Evolutionary conservation across 23 tunicate genomes (phyloP).

Genomic region (Halocynthia roretzi): DNA sequence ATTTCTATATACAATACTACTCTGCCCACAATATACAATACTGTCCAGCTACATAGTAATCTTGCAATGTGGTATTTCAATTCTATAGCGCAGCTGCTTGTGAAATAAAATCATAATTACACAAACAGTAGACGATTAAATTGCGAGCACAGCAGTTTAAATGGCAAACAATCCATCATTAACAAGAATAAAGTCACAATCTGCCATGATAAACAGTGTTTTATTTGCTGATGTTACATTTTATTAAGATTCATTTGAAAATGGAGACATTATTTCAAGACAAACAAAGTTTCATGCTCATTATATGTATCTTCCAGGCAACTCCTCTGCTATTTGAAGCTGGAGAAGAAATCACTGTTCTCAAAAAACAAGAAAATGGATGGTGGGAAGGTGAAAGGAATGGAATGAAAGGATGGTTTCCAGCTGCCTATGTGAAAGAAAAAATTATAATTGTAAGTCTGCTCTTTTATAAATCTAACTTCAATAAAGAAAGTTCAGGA

Average conservation of each 20-base stretch:
- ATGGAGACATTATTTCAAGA: background rate
- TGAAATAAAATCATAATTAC: too few species aligned
- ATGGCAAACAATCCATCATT: background rate
- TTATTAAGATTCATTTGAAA: background rate
- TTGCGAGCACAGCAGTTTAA: too few species aligned
- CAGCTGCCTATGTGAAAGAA: slow-evolving; percentile 82
- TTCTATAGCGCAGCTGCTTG: too few species aligned
- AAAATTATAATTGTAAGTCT: slow-evolving; percentile 19
- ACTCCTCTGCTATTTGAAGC: slow-evolving; percentile 60
- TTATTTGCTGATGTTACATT: background rate
- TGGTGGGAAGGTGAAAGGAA: slow-evolving; percentile 89
- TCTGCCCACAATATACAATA: too few species aligned
- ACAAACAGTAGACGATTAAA: too few species aligned
- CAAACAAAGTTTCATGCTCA: background rate
- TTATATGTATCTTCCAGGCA: slow-evolving; percentile 34
- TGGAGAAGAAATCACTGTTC: slow-evolving; percentile 51
- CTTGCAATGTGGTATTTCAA: too few species aligned
- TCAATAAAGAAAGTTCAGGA: too few species aligned
- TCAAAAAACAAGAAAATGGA: slow-evolving; percentile 36
- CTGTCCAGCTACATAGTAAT: too few species aligned
- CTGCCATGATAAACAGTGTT: too few species aligned
- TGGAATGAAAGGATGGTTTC: slow-evolving; percentile 75
- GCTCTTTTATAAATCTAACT: background rate
- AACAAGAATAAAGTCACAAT: too few species aligned
- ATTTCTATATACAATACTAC: too few species aligned